Base-by-base conservation (phyloP, 2,888 invertebrate species). In the Dendrolimus pini region DNA sequence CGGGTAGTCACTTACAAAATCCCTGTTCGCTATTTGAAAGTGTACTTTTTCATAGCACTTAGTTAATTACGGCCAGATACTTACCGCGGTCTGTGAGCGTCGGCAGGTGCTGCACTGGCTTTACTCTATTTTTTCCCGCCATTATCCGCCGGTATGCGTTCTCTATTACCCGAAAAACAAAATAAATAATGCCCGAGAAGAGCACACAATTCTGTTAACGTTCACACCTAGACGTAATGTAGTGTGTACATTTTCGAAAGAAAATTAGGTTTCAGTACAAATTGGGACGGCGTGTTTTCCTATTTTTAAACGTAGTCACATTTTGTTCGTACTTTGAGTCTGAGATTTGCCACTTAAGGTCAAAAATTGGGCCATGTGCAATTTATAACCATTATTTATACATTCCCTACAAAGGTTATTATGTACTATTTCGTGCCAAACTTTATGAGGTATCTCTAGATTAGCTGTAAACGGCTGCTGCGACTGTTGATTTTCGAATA, bases 101-200 rank as follows among this genome's bases (percentile, higher is more conserved):
- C 47, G 47, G 12, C 47, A 54, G 58, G 54, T 42, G 53, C 41
- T 58, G 54, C 58, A 58, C 54, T 54, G n/a, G 42, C 41, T 55
- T 41, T 7, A 8, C 56, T 41, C 10, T 53, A 58, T 58, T 69
- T 71, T 71, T 71, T 67, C 62, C 62, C 62, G 55, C 64, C 68
- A 71, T 69, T 67, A 71, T 69, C 64, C 65, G 61, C 61, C 62
- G 62, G 62, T 62, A 65, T 69, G 63, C 61, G 64, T 68, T 66
- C 64, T 66, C 68, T 71, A 70, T 69, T 71, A 70, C 65, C 60
- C 59, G 59, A 57, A 62, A 63, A 65, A 64, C 62, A 65, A 69
- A 64, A 64, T 66, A 63, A 62, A 69, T 65, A 61, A 61, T 18
- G 47, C 56, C 56, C 53, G 65, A 59, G 63, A 59, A 62, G 60